Base-by-base conservation (phyloP, 2,888 invertebrate species). In the Parasteatoda lunata region DNA sequence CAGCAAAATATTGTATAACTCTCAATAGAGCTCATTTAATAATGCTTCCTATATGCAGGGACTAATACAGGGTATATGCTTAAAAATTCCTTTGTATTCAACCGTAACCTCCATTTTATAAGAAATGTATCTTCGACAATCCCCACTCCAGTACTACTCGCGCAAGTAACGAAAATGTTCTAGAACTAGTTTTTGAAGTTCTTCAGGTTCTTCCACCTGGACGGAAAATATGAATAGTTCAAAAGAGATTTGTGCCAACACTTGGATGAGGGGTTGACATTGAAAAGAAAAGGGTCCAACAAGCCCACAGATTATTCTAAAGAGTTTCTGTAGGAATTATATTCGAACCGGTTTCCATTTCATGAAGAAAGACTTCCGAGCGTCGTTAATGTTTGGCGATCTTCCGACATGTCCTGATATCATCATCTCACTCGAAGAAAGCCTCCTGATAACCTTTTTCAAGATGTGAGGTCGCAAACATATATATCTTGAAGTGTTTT, bases 301-400 rank as follows among this genome's bases (percentile, higher is more conserved):
- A 6, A 15, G 30, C 52, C 51, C 11, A 7, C 77, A 68, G 68
- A 77, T 77, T 68, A 68, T 45, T 68, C 77, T 77, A 45, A 77
- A 48, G 59, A 59, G 59, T 59, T 9, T n/a, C n/a, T 59, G 9
- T 59, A n/a, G 54, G 48, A 15, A 45, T 52, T 11, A 11, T 15
- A 30, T 30, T 13, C 52, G 68, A 66, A 77, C 52, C 68, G 77
- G 73, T 73, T 73, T 73, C 72, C 54, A 73, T 73, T 73, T 73
- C 73, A 73, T 6, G 30, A 13, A 13, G 52, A 52, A 30, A 30
- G 11, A n/a, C 9, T 69, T 49, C 65, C 66, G 68, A 49, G 76
- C 7, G 48, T 64, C 59, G 48, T 13, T 45, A 3, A 45, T 73
- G 11, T 7, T 15, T 59, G 15, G 15, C 3, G 76, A 49, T 75